These are phyloP conservation scores for Vanessa cardui DNA, from an alignment of 2,888 invertebrate species.

Conservation along the genomic window DNA sequence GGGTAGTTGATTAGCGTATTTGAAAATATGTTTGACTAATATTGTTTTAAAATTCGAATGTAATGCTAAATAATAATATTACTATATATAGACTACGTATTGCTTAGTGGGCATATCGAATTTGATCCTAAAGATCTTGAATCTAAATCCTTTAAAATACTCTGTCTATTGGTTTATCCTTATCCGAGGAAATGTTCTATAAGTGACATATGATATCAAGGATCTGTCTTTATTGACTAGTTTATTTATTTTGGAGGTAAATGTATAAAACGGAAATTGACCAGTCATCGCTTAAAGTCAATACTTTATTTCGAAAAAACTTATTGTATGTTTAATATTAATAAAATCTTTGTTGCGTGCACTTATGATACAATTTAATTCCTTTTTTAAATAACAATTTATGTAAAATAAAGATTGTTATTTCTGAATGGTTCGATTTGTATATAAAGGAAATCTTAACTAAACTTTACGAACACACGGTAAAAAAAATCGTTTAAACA, in stretches of 20 bases:
- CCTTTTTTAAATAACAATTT: no score
- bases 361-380: no score
- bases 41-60: slow-evolving; percentile 9
- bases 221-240: slow-evolving; percentile 20
- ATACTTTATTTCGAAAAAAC: no score
- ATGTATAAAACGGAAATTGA: not conserved
- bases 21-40: not conserved
- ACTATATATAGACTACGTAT: not conserved
- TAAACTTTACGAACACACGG: no score
- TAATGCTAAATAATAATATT: slow-evolving; percentile 5
- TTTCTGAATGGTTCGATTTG: no score
- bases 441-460: no score
- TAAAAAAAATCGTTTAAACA: no score
- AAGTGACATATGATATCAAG: slow-evolving; percentile 47
- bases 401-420: no score
- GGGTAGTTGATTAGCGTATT: not conserved
- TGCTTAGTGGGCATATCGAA: slow-evolving; percentile 38
- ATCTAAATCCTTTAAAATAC: slow-evolving; percentile 59
- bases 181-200: slow-evolving; percentile 59
- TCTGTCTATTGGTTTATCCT: slow-evolving; percentile 60
- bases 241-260: slow-evolving; percentile 13
- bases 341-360: no score
- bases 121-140: slow-evolving; percentile 52
- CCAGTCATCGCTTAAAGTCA: no score
- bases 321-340: no score